Evolutionary conservation across 92 coral and sea anemone genomes (phyloP), one percentile per base, ranked within the genome.

Genomic region (Epizoanthus scotinus): DNA sequence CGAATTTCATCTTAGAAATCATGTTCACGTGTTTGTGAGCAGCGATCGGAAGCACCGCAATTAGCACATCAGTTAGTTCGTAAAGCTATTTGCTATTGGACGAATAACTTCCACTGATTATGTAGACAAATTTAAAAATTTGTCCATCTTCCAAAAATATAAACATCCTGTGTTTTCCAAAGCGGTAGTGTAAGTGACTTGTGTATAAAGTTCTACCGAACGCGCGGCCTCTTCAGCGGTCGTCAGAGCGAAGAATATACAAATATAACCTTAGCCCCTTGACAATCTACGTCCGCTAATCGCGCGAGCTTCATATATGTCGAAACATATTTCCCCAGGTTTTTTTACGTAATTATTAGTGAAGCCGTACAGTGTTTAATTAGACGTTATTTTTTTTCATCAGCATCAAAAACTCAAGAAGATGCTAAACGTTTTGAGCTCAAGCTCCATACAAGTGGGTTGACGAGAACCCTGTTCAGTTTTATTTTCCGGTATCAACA

Each of bases 121-220:
- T 57, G 67, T 67, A 31, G 61, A 75, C 63, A 53, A 20, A 31
- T 75, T 73, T 75, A 59, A 38, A 75, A 75, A 75, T 75, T 75
- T 75, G 67, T 75, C 55, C 67, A 34, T 75, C 40, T 74, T 75
- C 62, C 63, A 58, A 31, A 71, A 38, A 34, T 59, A 75, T 75
- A 75, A 75, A 75, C 81, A 75, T 75, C 81, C 81, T 75, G 81
- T 74, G 68, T 75, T 58, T 58, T 58, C 42, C 19, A 75, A 75
- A 26, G 53, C 19, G 54, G 65, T 12, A 56, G 55, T 22, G 14
- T 29, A 58, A 75, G 81, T 40, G 55, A 59, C 28, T 58, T 34
- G 64, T 20, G 14, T 28, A 31, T 31, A 73, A 71, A 73, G 47
- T 25, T 56, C 59, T 75, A 55, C 27, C 55, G 81, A 47, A 55